Evolutionary conservation across 1,140 invertebrate genomes (phyloP), one percentile per base, ranked within the genome.

Genomic region (Batillaria attramentaria): DNA sequence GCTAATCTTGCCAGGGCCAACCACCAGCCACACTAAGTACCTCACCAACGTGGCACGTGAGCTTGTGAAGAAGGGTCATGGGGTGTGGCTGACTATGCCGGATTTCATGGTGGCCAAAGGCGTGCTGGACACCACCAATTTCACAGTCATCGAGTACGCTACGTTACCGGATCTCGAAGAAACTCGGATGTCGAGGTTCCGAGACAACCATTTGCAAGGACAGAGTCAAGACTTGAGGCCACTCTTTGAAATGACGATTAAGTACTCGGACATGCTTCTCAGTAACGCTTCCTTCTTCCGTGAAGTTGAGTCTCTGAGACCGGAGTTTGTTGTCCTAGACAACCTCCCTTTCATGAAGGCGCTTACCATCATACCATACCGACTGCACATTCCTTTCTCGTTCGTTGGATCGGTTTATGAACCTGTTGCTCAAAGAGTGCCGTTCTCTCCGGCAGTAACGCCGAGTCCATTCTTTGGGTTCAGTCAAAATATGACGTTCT

Each of bases 281-380:
- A n/a, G n/a, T n/a, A n/a, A n/a, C n/a, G n/a, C n/a, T n/a, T n/a
- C n/a, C 43, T 79, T 31, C 33, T 62, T n/a, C 8, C 16, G 35
- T 8, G 41, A 31, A 13, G 77, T 31, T 46, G 66, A 78, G 57
- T 46, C 16, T 28, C 54, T 66, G 6, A 66, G 33, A 66, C 2
- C 50, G n/a, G 72, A 78, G 24, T 8, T 81, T n/a, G 39, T 78
- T 24, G 75, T 82, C 50, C 31, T 82, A n/a, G 81, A 82, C 60
- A 33, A n/a, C 28, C 13, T 46, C 5, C 43, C 42, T 6, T 43
- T 79, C 31, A 37, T 46, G 24, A 76, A 50, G 33, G 78, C 43
- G 28, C 65, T 79, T 13, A 41, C 65, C 5, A 62, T 77, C 20
- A 65, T 81, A 0, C 66, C 82, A 18, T 80, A 83, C 54, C 77